Base-by-base conservation (phyloP, 2,888 invertebrate genomes). In the Agrotis exclamationis region DNA sequence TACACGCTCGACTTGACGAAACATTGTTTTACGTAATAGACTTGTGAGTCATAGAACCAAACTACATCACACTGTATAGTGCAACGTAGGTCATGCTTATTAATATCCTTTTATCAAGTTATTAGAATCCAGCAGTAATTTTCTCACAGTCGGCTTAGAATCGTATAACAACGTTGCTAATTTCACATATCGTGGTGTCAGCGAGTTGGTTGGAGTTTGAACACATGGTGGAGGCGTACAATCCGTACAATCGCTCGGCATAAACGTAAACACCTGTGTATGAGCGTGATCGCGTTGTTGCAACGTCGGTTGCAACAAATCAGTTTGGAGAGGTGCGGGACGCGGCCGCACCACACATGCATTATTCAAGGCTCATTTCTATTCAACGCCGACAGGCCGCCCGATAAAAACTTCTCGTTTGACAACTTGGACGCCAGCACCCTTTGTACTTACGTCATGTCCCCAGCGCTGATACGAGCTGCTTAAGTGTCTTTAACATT, bases 371-470 rank as follows among this genome's bases (percentile, higher is more conserved):
- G 86, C 94, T 95, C 95, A 95, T 96, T 96, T 93, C 95, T 95
- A 96, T 96, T 95, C 96, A 94, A 94, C 94, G 94, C 84, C 92
- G 94, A 94, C 95, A 94, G 91, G 92, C 93, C 91, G 93, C 88
- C 92, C 92, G 95, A 96, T 96, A 96, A 96, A 96, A 96, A 96
- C 91, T 96, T 95, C 94, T 94, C 93, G 95, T 95, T 94, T 94
- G 96, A 96, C 96, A 95, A 95, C 92, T 94, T 90, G 92, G 92
- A 94, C 95, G 95, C 94, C 91, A 94, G 93, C 94, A 95, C 96
- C 95, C 95, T 95, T 95, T 95, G 93, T 95, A 93, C 93, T 93
- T 91, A 91, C 92, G 92, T 92, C 95, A 93, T 93, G 93, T 91
- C 87, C 86, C 88, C 88, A 84, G 86, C 85, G 64, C 77, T 74